Evolutionary conservation across 2,113 vertebrate species (phyloP), one percentile per base, ranked within the genome.

Genomic region (Patagioenas fasciata): DNA sequence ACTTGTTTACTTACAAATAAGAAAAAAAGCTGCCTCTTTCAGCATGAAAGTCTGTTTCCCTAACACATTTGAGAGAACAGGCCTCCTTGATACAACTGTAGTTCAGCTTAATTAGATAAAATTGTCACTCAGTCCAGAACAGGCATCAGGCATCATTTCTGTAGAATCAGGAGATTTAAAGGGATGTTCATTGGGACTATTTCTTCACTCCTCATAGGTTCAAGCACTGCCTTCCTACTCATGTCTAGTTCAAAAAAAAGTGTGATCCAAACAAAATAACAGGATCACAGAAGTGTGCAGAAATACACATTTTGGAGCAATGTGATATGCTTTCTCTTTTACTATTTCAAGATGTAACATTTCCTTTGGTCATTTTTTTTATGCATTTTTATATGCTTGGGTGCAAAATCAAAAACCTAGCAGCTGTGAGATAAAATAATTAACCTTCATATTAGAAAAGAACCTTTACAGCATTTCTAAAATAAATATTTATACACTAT

Each of bases 291-390:
- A 74, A 75, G 26, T 67, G n/a, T 65, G 34, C 21, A 84, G 58
- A 64, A 75, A 81, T 67, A 23, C 26, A 84, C 16, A 71, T 80
- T 91, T 71, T 56, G 7, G 38, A 84, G 23, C 34, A n/a, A 32
- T 91, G 1, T 48, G 56, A 74, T 92, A 11, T 50, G 47, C 65
- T 80, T 80, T 5, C 8, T 65, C 17, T 67, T 70, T 36, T 51
- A 67, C 31, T 58, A 15, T 66, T 90, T 92, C n/a, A 58, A 47
- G 66, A 71, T 40, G 40, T 92, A 80, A 86, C 61, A 90, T 91
- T 89, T 95, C 60, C 48, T 74, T 71, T 87, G 69, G 69, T 81
- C 20, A 67, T 82, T 95, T 92, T 78, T 70, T 29, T 83, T 44
- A 44, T 7, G 8, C 42, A 44, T 44, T 86, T 64, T 23, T 64